Base-by-base conservation (phyloP, 2,888 invertebrate species). In the Himalopsyche tibetana region DNA sequence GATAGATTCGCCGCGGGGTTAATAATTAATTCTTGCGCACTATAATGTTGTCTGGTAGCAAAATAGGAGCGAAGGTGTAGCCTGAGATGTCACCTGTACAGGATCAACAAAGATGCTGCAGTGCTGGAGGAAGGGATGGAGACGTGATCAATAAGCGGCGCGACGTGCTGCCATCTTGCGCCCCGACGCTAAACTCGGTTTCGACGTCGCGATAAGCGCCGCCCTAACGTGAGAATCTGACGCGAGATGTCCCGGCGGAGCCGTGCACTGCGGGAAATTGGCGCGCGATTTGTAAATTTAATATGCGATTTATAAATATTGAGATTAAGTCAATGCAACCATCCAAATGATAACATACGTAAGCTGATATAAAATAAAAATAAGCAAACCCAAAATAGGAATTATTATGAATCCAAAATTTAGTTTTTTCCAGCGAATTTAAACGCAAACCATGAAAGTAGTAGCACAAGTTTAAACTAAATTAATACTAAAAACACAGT, bases 91-190 rank as follows among this genome's bases (percentile, higher is more conserved):
- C 86, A 88, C 86, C 82, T 51, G 86, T 45, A 81, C 84, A 81
- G 86, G 86, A 87, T 87, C 88, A 87, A 88, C 88, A 88, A 87
- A 88, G 88, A 88, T 88, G 88, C 88, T 88, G 88, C 88, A 88
- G 83, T 86, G 87, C 83, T 42, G 85, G 86, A 80, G 82, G 28
- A 74, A 69, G 85, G 84, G 85, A 80, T 82, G 84, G 80, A 84
- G 84, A 82, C 84, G 84, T 86, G 87, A 88, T 88, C 88, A 88
- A 88, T 88, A 88, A 86, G 79, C 55, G 85, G 82, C 63, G 84
- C 56, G 63, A 81, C 45, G 51, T 80, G 82, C 80, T 74, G 86
- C 38, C 87, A 87, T 86, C 87, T 87, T 81, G 74, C 85, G 83
- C 80, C 84, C 51, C 51, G 74, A 63, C 74, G 36, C 45, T 12